These are phyloP conservation scores for Crotalus helleri DNA, from an alignment of 2,113 vertebrate genomes.

Conservation along the genomic window DNA sequence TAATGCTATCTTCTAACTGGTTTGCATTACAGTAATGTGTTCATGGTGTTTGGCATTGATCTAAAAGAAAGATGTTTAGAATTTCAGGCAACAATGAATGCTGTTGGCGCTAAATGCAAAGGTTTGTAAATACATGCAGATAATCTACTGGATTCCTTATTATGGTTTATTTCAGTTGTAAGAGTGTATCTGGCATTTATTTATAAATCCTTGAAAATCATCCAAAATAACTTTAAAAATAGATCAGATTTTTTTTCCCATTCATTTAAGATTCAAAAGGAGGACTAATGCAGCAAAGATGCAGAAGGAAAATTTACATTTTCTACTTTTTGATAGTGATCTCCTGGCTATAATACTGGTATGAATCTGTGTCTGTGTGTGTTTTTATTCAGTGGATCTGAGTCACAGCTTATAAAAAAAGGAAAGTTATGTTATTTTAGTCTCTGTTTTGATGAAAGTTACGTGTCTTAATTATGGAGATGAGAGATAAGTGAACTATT, in stretches of 20 bases:
- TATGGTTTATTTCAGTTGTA: constrained; percentile 46
- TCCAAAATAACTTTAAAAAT: constrained; percentile 75
- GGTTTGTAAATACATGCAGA: constrained; percentile 64
- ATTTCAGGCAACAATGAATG: constrained; percentile 19
- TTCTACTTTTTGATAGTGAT: constrained; percentile 39
- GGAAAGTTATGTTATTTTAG: background rate
- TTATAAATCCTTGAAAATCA: constrained; percentile 61
- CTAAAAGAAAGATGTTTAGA: constrained; percentile 32
- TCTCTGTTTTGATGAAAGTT: background rate
- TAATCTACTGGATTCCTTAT: constrained; percentile 58
- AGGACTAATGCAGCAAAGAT: constrained; percentile 29
- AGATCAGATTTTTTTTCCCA: constrained; percentile 43
- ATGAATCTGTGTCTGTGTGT: background rate
- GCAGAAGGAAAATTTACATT: background rate
- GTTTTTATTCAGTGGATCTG: background rate
- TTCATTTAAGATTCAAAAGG: constrained; percentile 47
- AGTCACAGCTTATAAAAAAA: background rate
- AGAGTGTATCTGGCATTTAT: constrained; percentile 69
- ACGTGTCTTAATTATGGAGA: background rate
- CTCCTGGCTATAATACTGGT: constrained; percentile 50
- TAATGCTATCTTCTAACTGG: background rate
- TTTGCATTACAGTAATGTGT: background rate
- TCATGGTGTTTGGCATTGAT: constrained; percentile 33
- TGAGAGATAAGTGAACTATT: background rate
- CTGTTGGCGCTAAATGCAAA: constrained; percentile 31